Evolutionary conservation across 2,113 vertebrate genomes (phyloP).

Genomic region (Ifrita kowaldi): DNA sequence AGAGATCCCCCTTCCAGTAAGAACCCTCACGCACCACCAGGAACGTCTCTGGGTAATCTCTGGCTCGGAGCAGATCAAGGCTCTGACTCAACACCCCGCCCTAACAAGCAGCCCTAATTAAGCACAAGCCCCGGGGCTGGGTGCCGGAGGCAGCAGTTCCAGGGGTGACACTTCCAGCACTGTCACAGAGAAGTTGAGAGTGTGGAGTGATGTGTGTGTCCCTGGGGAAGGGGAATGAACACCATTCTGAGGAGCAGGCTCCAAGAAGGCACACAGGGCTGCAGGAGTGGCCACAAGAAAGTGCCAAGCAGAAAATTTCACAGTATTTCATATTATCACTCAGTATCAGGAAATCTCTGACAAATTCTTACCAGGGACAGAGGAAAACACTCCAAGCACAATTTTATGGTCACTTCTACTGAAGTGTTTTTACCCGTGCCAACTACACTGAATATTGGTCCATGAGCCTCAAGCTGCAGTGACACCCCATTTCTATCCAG

Average conservation of each 20-base stretch:
- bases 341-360: not conserved
- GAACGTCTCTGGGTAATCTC: not conserved
- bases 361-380: not conserved
- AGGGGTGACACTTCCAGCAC: not conserved
- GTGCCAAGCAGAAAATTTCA: not conserved
- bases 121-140: not conserved
- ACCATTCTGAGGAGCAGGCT: not conserved
- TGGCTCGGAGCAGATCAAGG: not conserved
- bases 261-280: not conserved
- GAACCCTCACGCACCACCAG: not conserved
- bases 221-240: not conserved
- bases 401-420: not conserved
- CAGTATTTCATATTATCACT: not conserved
- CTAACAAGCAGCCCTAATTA: not conserved
- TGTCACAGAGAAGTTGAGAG: not conserved
- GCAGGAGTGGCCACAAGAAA: not conserved
- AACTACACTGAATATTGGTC: accelerated
- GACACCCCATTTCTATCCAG: not conserved
- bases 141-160: not conserved
- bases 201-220: accelerated
- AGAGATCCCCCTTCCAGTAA: not conserved
- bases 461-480: accelerated
- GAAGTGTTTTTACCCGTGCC: not conserved
- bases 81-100: constrained; percentile 14
- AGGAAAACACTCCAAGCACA: not conserved